Evolutionary conservation across 1,140 invertebrate species (phyloP).

Genomic region (Leptoteleia sp.): DNA sequence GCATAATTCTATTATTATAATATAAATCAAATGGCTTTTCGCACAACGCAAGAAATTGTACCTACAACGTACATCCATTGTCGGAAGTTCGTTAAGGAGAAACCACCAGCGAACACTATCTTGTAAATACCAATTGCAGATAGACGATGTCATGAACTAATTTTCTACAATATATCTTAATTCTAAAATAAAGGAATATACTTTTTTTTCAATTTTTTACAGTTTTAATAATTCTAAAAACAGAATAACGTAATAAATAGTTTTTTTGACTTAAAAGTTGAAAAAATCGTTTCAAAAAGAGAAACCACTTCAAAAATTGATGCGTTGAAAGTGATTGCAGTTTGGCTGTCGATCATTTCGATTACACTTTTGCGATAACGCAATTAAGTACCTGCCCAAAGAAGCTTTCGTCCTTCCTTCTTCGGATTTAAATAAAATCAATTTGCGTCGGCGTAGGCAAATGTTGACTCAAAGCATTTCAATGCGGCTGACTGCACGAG

Average conservation of each 20-base stretch:
- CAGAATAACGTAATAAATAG: too few relatives aligned
- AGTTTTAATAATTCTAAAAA: too few relatives aligned
- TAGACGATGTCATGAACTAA: slow-evolving; percentile 11
- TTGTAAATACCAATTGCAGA: slow-evolving; percentile 24
- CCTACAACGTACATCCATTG: slow-evolving; percentile 64
- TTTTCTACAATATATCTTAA: slow-evolving; percentile 5
- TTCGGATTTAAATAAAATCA: slow-evolving; percentile 80
- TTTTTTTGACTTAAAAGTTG: too few relatives aligned
- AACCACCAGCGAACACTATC: slow-evolving; percentile 62
- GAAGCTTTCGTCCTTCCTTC: slow-evolving; percentile 70
- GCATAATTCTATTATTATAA: slow-evolving; percentile 25
- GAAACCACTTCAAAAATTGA: slow-evolving; percentile 1
- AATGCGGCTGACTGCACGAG: slow-evolving; percentile 77
- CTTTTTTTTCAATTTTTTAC: too few relatives aligned
- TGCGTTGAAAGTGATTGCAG: slow-evolving; percentile 28
- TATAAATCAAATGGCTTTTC: slow-evolving; percentile 67
- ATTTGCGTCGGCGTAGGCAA: slow-evolving; percentile 79
- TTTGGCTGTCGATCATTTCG: slow-evolving; percentile 64
- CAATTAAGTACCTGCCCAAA: slow-evolving; percentile 74
- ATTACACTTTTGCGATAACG: slow-evolving; percentile 72
- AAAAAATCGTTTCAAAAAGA: too few relatives aligned
- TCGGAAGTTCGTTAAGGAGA: slow-evolving; percentile 72
- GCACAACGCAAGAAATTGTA: slow-evolving; percentile 72
- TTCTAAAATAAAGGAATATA: not conserved
- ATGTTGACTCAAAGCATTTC: slow-evolving; percentile 80